phyloP scores from a whole-genome alignment of 2,797 vertebrate genomes.

The Cynodonichthys magdalenae region DNA sequence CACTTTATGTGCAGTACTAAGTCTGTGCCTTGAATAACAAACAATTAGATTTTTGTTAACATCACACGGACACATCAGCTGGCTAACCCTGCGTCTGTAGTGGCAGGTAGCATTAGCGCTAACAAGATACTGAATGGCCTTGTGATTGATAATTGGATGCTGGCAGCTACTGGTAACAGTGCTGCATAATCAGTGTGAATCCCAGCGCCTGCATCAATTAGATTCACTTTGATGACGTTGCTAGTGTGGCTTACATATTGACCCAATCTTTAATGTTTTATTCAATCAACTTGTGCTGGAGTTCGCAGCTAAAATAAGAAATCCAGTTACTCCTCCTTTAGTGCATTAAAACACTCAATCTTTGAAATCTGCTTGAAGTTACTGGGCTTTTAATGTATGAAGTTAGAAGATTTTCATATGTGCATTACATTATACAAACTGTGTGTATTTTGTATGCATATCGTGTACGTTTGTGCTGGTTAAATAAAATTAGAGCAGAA shows the following conservation, averaged over 20 bases:
- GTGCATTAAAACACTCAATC: conserved; percentile 38
- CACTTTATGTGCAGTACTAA: conserved; percentile 34
- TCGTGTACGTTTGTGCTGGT: conserved; percentile 5
- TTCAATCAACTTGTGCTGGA: conserved; percentile 22
- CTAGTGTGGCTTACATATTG: conserved; percentile 26
- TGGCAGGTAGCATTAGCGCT: conserved; percentile 64
- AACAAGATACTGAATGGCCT: conserved; percentile 64
- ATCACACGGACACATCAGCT: conserved; percentile 36
- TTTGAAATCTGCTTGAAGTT: conserved; percentile 37
- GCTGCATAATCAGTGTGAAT: conserved; percentile 52
- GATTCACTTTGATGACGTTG: conserved; percentile 41
- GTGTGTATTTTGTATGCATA: conserved; percentile 22
- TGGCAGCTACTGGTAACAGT: conserved; percentile 37
- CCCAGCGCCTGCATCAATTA: conserved; percentile 41
- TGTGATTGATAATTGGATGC: conserved; percentile 66
- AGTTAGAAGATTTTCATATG: conserved; percentile 32
- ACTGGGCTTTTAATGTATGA: conserved; percentile 41
- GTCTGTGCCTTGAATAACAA: conserved; percentile 59
- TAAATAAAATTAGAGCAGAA: conserved; percentile 49
- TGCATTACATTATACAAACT: conserved; percentile 26
- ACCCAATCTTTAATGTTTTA: conserved; percentile 38
- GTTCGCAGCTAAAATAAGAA: conserved; percentile 27
- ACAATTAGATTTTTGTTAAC: conserved; percentile 40
- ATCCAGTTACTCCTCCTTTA: conserved; percentile 23
- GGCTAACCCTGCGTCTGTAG: conserved; percentile 44